These are phyloP conservation scores for Rhinoraja longicauda DNA, from an alignment of 2,797 vertebrate genomes.

Conservation along the genomic window DNA sequence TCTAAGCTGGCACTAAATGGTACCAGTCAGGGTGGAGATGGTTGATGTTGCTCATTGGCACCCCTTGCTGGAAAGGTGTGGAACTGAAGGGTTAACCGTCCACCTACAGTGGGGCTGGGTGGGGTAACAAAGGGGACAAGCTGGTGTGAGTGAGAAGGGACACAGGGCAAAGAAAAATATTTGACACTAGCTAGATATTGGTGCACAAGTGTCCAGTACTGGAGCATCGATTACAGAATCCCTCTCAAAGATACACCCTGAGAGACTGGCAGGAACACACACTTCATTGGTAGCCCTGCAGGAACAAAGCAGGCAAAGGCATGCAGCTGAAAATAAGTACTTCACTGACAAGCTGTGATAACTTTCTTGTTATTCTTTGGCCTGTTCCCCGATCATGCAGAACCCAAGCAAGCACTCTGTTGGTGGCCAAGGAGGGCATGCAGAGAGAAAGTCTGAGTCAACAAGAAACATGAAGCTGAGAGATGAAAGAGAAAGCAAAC, in stretches of 20 bases:
- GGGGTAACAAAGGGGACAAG: neutral
- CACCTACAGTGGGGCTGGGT: neutral
- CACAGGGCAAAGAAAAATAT: neutral
- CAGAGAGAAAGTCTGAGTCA: neutral
- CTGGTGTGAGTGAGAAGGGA: neutral
- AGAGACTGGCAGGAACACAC: neutral
- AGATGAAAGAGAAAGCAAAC: neutral
- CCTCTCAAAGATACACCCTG: neutral
- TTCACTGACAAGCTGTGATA: constrained; percentile 1
- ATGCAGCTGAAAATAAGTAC: neutral
- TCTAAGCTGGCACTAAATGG: too few species aligned
- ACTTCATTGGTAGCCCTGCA: too few species aligned
- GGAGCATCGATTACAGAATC: too few species aligned
- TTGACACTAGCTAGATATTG: too few species aligned
- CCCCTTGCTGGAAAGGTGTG: too few species aligned
- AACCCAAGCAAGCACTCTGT: neutral
- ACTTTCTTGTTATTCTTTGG: neutral
- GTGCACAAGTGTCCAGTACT: neutral
- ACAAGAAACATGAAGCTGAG: neutral
- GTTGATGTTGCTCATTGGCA: too few species aligned
- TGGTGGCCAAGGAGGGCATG: neutral
- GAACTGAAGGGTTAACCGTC: too few species aligned
- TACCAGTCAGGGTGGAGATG: too few species aligned
- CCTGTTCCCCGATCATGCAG: neutral
- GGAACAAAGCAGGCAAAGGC: neutral